A percentile compares a stretch with the other conserved stretches of the same genome.
phyloP scores from a whole-genome alignment of 2,888 invertebrate genomes.

The Amphipyra tragopoginis region DNA sequence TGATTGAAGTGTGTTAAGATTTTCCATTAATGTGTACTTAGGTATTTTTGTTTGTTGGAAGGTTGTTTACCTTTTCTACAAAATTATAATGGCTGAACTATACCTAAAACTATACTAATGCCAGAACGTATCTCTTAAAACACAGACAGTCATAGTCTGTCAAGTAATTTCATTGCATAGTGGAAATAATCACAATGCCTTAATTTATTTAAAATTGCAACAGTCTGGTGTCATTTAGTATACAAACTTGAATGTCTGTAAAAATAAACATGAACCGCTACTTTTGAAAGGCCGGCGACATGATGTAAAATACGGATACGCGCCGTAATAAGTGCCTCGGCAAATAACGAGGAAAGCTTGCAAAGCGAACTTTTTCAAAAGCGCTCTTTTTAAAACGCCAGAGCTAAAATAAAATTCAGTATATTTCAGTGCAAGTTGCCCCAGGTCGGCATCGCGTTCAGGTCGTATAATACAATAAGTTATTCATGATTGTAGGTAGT shows the following conservation, averaged over 20 bases:
- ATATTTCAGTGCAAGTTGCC: conserved; percentile 78
- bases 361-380: conserved; percentile 28
- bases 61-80: too few relatives aligned
- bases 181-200: conserved; percentile 36
- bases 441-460: conserved; percentile 81
- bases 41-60: too few relatives aligned
- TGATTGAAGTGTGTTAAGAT: too few relatives aligned
- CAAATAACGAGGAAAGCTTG: conserved; percentile 27
- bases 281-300: conserved; percentile 33
- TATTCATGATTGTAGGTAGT: conserved; percentile 81
- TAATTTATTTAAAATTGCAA: conserved; percentile 42
- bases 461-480: conserved; percentile 77
- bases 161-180: conserved; percentile 26
- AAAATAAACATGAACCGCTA: conserved; percentile 28
- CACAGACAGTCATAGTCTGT: conserved; percentile 21
- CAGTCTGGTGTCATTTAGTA: conserved; percentile 19
- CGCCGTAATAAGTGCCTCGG: conserved; percentile 23
- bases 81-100: not conserved
- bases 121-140: not conserved
- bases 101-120: not conserved
- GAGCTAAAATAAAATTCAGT: conserved; percentile 48
- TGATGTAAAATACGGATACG: conserved; percentile 28
- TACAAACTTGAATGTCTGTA: conserved; percentile 9
- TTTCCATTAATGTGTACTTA: too few relatives aligned
- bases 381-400: conserved; percentile 13